Evolutionary conservation across 2,113 vertebrate genomes (phyloP).

Genomic region (Actenoides lindsayi): DNA sequence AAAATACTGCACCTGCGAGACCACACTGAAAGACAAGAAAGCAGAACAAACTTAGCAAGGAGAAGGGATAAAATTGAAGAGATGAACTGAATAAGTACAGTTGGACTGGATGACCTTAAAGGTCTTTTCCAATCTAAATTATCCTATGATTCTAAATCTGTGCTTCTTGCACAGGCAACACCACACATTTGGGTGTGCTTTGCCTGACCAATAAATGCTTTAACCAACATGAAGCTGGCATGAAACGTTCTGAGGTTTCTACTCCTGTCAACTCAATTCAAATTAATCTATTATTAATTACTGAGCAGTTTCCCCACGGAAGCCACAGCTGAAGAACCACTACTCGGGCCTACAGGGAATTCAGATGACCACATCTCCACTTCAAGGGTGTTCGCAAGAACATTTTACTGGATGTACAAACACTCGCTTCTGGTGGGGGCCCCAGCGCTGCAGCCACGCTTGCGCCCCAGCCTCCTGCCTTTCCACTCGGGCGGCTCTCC

Average conservation of each 20-base stretch:
- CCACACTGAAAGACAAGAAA: neutral
- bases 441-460: rapidly evolving
- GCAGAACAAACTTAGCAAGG: neutral
- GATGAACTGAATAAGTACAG: neutral
- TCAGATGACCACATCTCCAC: neutral
- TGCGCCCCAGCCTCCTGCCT: rapidly evolving
- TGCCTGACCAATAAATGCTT: neutral
- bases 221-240: neutral
- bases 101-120: neutral
- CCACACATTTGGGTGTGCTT: neutral
- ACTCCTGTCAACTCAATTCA: neutral
- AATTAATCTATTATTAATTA: neutral
- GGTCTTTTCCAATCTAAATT: neutral
- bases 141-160: neutral
- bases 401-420: rapidly evolving
- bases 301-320: neutral
- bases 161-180: neutral
- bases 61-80: neutral
- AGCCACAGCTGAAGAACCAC: neutral
- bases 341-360: neutral
- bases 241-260: neutral
- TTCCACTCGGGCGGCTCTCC: neutral
- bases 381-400: neutral
- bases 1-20: neutral
- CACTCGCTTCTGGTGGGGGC: neutral